phyloP scores from a whole-genome alignment of 2,888 invertebrate genomes.

The Eristalinus sepulchralis region DNA sequence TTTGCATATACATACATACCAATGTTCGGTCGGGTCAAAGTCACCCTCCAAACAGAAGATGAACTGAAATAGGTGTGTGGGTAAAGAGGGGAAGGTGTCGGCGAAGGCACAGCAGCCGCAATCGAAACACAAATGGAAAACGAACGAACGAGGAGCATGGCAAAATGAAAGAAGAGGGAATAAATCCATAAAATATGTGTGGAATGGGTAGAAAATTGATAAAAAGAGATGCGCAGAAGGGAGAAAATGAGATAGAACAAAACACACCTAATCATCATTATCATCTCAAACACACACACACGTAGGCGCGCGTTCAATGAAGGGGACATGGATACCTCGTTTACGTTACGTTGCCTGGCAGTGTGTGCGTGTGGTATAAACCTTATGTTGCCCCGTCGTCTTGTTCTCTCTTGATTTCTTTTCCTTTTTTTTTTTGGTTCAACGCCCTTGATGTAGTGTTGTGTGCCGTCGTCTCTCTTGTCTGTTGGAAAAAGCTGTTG shows the following conservation, averaged over 20 bases:
- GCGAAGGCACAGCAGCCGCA: conserved; percentile 3
- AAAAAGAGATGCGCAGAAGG: conserved; percentile 59
- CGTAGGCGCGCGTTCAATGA: background rate
- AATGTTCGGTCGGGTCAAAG: conserved; percentile 43
- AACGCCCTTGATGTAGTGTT: conserved; percentile 67
- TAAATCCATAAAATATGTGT: conserved; percentile 61
- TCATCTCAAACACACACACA: background rate
- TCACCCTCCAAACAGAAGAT: conserved; percentile 44
- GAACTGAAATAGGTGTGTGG: background rate
- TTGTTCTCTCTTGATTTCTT: conserved; percentile 40
- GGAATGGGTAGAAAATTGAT: conserved; percentile 44
- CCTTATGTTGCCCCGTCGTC: background rate
- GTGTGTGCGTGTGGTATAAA: conserved; percentile 44
- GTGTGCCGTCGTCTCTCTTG: conserved; percentile 15
- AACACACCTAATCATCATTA: conserved; percentile 50
- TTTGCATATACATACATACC: conserved; percentile 11
- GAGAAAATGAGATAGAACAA: conserved; percentile 43
- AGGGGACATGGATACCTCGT: background rate
- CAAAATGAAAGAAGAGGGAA: conserved; percentile 15
- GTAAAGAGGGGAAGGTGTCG: background rate
- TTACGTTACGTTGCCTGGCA: background rate
- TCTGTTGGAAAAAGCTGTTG: conserved; percentile 19
- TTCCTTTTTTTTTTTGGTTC: conserved; percentile 61
- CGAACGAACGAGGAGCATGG: conserved; percentile 5
- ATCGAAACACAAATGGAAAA: conserved; percentile 7